Evolutionary conservation across 2,113 vertebrate genomes (phyloP).

Genomic region (Phycodurus eques): DNA sequence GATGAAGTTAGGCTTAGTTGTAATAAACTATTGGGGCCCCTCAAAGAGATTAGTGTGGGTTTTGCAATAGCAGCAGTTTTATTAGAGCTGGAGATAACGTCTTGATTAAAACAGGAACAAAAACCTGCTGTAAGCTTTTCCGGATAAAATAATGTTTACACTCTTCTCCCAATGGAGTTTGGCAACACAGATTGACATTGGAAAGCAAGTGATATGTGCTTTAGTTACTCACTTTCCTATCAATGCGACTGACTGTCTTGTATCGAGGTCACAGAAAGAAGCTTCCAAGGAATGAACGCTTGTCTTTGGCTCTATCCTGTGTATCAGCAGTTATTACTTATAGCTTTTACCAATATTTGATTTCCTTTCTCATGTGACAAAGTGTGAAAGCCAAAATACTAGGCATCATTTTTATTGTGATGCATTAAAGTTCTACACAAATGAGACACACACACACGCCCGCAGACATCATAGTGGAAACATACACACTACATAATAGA

Average conservation of each 20-base stretch:
- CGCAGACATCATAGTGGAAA: too few relatives aligned
- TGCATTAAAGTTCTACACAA: too few relatives aligned
- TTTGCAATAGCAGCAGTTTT: neutral
- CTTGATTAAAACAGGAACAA: conserved; percentile 6
- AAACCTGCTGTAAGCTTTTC: neutral
- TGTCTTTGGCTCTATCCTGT: neutral
- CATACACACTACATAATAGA: too few relatives aligned
- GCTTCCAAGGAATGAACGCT: neutral
- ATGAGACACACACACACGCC: too few relatives aligned
- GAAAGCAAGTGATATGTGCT: neutral
- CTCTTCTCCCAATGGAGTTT: neutral
- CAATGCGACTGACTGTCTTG: neutral
- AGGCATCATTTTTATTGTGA: too few relatives aligned
- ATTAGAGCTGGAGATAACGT: neutral
- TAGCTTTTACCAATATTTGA: neutral
- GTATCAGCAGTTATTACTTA: neutral
- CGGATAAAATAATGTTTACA: conserved; percentile 1
- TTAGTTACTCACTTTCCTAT: neutral
- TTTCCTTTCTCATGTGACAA: neutral
- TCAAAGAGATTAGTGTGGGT: neutral
- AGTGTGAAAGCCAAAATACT: neutral
- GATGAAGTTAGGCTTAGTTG: neutral
- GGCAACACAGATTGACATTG: neutral
- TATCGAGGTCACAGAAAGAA: neutral
- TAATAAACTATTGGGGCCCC: neutral